These are phyloP conservation scores for Notocelia uddmanniana DNA, from an alignment of 2,888 invertebrate species.

Conservation along the genomic window DNA sequence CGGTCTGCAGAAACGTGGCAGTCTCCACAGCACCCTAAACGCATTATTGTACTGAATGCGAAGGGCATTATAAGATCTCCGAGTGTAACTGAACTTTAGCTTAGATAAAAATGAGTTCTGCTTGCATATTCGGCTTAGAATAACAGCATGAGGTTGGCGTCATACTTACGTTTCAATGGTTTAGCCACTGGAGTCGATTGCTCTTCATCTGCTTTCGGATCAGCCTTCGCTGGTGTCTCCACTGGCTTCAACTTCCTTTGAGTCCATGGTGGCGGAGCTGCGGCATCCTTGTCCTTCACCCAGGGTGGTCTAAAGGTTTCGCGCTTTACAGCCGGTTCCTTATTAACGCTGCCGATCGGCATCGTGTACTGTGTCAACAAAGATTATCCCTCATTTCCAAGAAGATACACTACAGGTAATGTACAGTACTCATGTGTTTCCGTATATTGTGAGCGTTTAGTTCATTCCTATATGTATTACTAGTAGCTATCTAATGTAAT, in stretches of 20 bases:
- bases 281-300: slow-evolving; percentile 89
- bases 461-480: neutral
- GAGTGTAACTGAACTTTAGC: too few relatives aligned
- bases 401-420: neutral
- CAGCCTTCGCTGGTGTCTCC: slow-evolving; percentile 60
- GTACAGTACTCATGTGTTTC: slow-evolving; percentile 12
- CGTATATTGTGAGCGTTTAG: neutral
- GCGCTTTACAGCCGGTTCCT: slow-evolving; percentile 84
- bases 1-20: too few relatives aligned
- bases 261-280: slow-evolving; percentile 87
- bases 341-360: slow-evolving; percentile 82
- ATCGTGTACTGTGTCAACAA: slow-evolving; percentile 62
- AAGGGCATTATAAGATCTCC: too few relatives aligned
- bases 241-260: slow-evolving; percentile 83
- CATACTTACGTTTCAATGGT: slow-evolving; percentile 73
- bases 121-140: too few relatives aligned
- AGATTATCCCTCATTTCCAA: neutral
- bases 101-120: too few relatives aligned
- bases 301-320: slow-evolving; percentile 91
- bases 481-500: slow-evolving; percentile 20
- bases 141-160: too few relatives aligned
- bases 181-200: slow-evolving; percentile 57
- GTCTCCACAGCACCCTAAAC: too few relatives aligned
- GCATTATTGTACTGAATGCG: too few relatives aligned
- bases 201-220: slow-evolving; percentile 58